phyloP scores from a whole-genome alignment of 2,797 vertebrate genomes.

The Catostomus latipinnis region DNA sequence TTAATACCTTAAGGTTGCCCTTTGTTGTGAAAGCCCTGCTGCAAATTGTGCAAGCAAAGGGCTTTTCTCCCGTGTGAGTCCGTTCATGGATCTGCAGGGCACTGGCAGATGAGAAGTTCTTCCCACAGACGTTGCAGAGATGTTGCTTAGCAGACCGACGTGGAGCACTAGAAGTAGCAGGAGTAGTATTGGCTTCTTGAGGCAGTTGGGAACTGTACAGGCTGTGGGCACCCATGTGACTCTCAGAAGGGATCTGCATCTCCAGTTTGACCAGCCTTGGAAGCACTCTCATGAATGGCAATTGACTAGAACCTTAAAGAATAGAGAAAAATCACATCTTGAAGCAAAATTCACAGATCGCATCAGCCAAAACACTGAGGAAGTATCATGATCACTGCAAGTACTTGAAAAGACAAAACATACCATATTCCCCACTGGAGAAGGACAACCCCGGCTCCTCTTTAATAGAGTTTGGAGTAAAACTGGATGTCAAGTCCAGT shows the following conservation, averaged over 20 bases:
- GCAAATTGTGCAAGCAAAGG: constrained; percentile 95
- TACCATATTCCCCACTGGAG: constrained; percentile 83
- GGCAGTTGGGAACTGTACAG: constrained; percentile 81
- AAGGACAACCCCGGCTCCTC: constrained; percentile 84
- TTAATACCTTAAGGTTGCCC: constrained; percentile 92
- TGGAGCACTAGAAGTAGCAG: constrained; percentile 72
- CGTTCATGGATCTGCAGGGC: constrained; percentile 97
- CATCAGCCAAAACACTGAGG: background rate
- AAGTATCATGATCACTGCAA: background rate
- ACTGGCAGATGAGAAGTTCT: constrained; percentile 97
- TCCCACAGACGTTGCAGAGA: constrained; percentile 87
- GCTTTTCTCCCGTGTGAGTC: constrained; percentile 97
- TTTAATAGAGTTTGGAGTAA: constrained; percentile 82
- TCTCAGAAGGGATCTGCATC: constrained; percentile 85
- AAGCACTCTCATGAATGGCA: constrained; percentile 85
- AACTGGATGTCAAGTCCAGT: constrained; percentile 88
- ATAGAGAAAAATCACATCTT: background rate
- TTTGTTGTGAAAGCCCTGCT: constrained; percentile 97
- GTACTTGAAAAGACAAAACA: constrained; percentile 53
- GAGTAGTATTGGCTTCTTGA: constrained; percentile 80
- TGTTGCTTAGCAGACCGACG: constrained; percentile 92
- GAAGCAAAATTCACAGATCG: background rate
- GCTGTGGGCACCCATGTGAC: constrained; percentile 75
- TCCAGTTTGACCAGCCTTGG: constrained; percentile 89
- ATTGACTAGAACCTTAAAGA: constrained; percentile 77